Base-by-base conservation (phyloP, 2,797 vertebrate genomes). In the Danio albolineatus region DNA sequence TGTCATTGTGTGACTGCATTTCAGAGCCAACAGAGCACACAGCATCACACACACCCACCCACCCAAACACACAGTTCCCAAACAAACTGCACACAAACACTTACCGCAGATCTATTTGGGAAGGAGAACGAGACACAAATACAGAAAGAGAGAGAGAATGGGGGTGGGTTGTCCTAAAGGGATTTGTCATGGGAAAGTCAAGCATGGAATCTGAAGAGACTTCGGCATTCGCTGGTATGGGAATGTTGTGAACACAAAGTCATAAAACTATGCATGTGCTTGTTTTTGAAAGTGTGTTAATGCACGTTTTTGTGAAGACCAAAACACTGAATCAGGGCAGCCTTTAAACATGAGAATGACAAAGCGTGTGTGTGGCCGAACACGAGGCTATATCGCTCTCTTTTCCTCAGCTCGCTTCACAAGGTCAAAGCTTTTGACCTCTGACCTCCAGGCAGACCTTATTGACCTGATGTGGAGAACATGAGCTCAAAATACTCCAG, bases 151-250 rank as follows among this genome's bases (percentile, higher is more conserved):
- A 19, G 14, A 6, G 43, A 19, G 5, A 13, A 46, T 9, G n/a
- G 21, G 43, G 79, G 36, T 41, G 80, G 57, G 10, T 54, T 64
- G 44, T 70, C 65, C 38, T 80, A 46, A 61, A 75, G 59, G 43
- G 72, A 84, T 85, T 82, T 79, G 84, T 84, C 83, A 83, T 86
- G 80, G 84, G 80, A 86, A 87, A 84, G 70, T 80, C 54, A 79
- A 81, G 81, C 73, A 65, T 38, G 59, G 46, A 67, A 83, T 78
- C 82, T 62, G 10, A 75, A 85, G 72, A 73, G 62, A 76, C 59
- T 70, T 53, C 10, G 43, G 76, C 43, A 80, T 85, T 57, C 61
- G 49, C 59, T 17, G 46, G 28, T 65, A 70, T 70, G 10, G 46
- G 43, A 82, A 79, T 67, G 71, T 39, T 65, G 38, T 21, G 38